Evolutionary conservation across 2,888 invertebrate species (phyloP).

Genomic region (Agrenia bidenticulata): DNA sequence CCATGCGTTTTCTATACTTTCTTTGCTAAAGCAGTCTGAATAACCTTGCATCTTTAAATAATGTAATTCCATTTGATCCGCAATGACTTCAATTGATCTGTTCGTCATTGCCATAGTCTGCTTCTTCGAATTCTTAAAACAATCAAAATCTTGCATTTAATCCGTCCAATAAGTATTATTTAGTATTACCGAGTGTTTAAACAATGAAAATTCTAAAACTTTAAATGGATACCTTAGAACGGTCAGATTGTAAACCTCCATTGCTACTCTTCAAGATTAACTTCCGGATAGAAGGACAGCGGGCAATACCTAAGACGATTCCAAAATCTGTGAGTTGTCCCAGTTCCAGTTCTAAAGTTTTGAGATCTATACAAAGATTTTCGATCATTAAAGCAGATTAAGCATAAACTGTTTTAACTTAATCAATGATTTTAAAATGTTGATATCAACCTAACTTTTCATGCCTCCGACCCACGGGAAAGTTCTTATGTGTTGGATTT

Average conservation of each 20-base stretch:
- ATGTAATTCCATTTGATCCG: slow-evolving; percentile 27
- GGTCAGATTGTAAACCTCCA: not conserved
- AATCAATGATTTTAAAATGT: too few species aligned
- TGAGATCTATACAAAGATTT: too few species aligned
- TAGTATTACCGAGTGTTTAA: too few species aligned
- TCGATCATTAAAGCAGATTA: too few species aligned
- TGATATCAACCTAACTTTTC: slow-evolving; percentile 13
- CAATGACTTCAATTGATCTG: slow-evolving; percentile 20
- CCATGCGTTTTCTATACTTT: slow-evolving; percentile 16
- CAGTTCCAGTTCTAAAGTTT: slow-evolving; percentile 29
- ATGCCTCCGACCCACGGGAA: slow-evolving; percentile 37
- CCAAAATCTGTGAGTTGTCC: slow-evolving; percentile 35
- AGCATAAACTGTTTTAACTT: too few species aligned
- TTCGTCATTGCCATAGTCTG: slow-evolving; percentile 19
- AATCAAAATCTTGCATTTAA: too few species aligned
- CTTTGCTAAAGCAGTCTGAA: slow-evolving; percentile 21
- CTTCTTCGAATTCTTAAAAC: slow-evolving; percentile 18
- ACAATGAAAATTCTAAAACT: too few species aligned
- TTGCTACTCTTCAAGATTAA: slow-evolving; percentile 25
- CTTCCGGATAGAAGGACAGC: slow-evolving; percentile 25
- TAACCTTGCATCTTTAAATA: slow-evolving; percentile 38
- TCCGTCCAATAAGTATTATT: too few species aligned
- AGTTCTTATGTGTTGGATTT: slow-evolving; percentile 26
- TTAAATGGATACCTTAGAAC: too few species aligned
- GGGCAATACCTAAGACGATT: slow-evolving; percentile 31